Base-by-base conservation (phyloP, 2,113 vertebrate genomes). In the Nannobrachium achirus region DNA sequence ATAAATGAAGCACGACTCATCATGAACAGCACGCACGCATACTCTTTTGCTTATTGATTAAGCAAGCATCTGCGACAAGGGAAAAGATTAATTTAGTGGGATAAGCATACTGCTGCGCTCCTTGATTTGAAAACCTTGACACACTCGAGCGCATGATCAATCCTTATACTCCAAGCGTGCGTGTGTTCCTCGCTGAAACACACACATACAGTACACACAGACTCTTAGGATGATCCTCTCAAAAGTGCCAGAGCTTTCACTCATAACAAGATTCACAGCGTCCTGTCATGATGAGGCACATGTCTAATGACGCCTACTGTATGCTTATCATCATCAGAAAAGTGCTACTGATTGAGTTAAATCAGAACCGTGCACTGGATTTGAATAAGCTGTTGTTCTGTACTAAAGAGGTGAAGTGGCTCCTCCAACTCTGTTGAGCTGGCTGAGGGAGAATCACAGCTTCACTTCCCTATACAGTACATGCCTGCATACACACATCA, bases 361-460 rank as follows among this genome's bases (percentile, higher is more conserved):
- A 69, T 53, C 13, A 41, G 44, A 70, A 2, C 19, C 38, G 0
- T 15, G 56, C 40, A 53, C 13, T 57, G 5, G 44, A 53, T 60
- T 56, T 69, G 59, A 74, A 52, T 40, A 45, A 41, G 56, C 38
- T 60, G 78, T 74, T 76, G 61, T 75, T 64, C 65, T 7, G 44
- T 38, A 9, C 62, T 14, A 18, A 46, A n/a, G n/a, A n/a, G n/a
- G n/a, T n/a, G n/a, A n/a, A n/a, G n/a, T 13, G 39, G 25, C 1
- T 45, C 25, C 6, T 33, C 25, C 25, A 33, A 33, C 25, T 33
- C 25, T 33, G 25, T 33, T 33, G 73, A 66, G 52, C 58, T 60
- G 46, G 20, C 53, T 66, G 57, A 76, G 66, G 61, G 67, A 56
- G 63, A 62, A 66, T 50, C 56, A 49, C 48, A 61, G 40, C 15